Percentiles rank a stretch among this genome's conserved stretches.
phyloP scores from a whole-genome alignment of 2,888 invertebrate species.

The Tromatobia lineatoria region DNA sequence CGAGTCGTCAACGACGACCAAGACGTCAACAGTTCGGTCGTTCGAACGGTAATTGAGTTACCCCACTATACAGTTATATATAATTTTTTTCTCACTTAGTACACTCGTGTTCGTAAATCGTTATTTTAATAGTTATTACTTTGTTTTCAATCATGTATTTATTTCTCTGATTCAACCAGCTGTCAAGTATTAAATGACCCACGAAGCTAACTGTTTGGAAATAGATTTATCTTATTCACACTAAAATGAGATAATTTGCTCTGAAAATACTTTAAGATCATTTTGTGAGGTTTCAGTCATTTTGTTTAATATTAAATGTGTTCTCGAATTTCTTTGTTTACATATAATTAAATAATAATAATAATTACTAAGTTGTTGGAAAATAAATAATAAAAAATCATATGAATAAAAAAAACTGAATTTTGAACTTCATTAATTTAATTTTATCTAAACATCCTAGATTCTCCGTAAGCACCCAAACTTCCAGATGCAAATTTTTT shows the following conservation, averaged over 20 bases:
- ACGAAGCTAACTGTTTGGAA: neutral
- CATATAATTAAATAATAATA: too few species aligned
- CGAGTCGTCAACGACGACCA: constrained; percentile 4
- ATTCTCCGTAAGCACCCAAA: too few species aligned
- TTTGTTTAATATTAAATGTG: neutral
- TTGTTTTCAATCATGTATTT: constrained; percentile 3
- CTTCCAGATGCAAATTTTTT: too few species aligned
- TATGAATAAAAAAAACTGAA: too few species aligned
- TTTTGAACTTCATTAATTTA: too few species aligned
- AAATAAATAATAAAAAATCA: neutral
- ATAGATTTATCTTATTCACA: neutral
- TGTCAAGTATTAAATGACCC: neutral
- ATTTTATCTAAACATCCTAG: too few species aligned
- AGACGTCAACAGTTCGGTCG: neutral
- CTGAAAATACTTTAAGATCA: neutral
- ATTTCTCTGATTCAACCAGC: neutral
- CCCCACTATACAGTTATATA: neutral
- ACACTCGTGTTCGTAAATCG: constrained; percentile 2
- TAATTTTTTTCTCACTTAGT: neutral
- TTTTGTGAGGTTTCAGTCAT: too few species aligned
- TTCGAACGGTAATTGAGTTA: neutral
- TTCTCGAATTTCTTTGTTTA: too few species aligned
- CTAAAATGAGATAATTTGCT: neutral
- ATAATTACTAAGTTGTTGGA: too few species aligned
- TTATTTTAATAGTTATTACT: constrained; percentile 16